Evolutionary conservation across 2,113 vertebrate species (phyloP).

Genomic region (Perca schrenkii): DNA sequence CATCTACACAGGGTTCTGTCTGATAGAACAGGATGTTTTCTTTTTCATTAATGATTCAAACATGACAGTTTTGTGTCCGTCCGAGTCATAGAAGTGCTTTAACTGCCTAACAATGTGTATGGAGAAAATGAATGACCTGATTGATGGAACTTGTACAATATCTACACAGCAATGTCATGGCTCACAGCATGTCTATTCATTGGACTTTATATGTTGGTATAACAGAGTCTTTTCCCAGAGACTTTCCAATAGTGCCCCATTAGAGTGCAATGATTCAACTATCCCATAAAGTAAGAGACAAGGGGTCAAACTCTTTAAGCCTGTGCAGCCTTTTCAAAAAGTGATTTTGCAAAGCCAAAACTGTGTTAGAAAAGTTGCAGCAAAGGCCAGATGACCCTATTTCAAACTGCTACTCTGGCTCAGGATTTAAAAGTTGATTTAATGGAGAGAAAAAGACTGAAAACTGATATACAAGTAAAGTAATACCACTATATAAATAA

Average conservation of each 20-base stretch:
- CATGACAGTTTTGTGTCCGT: background rate
- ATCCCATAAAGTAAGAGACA: background rate
- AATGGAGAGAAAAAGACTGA: constrained; percentile 13
- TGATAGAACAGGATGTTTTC: background rate
- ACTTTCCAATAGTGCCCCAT: background rate
- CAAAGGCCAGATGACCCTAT: background rate
- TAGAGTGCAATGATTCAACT: constrained; percentile 5
- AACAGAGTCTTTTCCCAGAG: background rate
- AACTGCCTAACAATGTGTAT: background rate
- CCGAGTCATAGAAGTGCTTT: background rate
- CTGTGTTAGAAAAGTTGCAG: constrained; percentile 7
- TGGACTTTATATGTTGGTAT: background rate
- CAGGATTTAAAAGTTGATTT: constrained; percentile 38
- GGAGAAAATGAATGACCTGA: background rate
- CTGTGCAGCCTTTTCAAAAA: background rate
- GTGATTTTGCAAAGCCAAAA: constrained; percentile 8
- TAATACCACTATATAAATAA: no score
- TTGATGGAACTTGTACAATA: background rate
- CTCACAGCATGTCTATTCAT: background rate
- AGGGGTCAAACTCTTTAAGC: constrained; percentile 23
- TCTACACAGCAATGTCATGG: background rate
- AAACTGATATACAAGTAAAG: background rate
- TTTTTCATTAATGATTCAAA: background rate
- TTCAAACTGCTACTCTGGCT: constrained; percentile 6
- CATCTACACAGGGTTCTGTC: background rate